These are phyloP conservation scores for Chondrilla cf. caribensis DNA, from an alignment of 37 sponge, comb jelly and placozoan species.

Conservation along the genomic window DNA sequence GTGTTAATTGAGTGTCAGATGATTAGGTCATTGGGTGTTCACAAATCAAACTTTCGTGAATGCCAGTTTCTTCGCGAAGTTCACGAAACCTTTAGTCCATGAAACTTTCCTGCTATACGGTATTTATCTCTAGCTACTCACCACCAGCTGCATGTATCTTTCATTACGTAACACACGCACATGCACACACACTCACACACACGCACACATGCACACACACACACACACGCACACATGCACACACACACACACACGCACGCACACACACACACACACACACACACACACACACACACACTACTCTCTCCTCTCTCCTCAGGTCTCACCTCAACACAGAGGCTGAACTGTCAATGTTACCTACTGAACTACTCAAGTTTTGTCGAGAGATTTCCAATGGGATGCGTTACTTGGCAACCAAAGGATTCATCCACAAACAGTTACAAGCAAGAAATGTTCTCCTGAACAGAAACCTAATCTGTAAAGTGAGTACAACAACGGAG, in stretches of 20 bases:
- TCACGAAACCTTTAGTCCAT: no score
- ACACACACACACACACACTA: constrained; percentile 1
- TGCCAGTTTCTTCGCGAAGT: no score
- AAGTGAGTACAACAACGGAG: neutral
- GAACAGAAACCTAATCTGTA: neutral
- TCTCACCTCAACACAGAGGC: constrained; percentile 2
- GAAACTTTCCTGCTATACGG: no score
- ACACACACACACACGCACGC: neutral
- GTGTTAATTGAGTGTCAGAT: no score
- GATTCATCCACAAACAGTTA: constrained; percentile 6
- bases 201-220: constrained; percentile 16
- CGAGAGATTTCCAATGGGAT: constrained; percentile 11
- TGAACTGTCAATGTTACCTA: constrained; percentile 14
- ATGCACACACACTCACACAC: constrained; percentile 18
- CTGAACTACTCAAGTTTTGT: constrained; percentile 11
- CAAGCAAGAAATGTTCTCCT: constrained; percentile 2
- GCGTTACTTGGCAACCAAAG: neutral
- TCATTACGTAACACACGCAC: constrained; percentile 25
- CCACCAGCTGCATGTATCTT: no score
- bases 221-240: constrained; percentile 18
- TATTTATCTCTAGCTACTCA: no score
- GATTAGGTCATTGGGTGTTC: no score
- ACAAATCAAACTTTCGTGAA: no score
- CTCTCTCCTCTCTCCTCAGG: no score
- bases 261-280: neutral